Evolutionary conservation across 2,797 vertebrate genomes (phyloP).

Genomic region (Oreochromis mossambicus): DNA sequence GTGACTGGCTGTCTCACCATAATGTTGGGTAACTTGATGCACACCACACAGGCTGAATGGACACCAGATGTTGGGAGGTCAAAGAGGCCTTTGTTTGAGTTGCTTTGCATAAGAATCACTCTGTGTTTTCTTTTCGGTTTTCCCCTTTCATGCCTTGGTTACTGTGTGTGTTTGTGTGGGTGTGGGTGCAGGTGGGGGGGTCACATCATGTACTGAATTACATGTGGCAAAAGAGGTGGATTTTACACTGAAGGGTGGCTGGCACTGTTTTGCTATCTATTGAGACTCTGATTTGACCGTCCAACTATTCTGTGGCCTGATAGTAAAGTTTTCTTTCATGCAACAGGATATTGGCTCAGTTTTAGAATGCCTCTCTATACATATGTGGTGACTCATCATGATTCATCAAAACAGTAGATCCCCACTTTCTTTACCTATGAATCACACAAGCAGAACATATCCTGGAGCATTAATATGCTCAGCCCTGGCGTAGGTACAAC

Average conservation of each 20-base stretch:
- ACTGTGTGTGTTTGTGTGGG: neutral
- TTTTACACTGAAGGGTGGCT: neutral
- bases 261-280: neutral
- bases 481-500: conserved; percentile 38
- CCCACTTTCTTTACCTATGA: conserved; percentile 57
- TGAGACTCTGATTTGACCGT: neutral
- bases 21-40: conserved; percentile 26
- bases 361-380: conserved; percentile 23
- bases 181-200: rapidly evolving
- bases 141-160: neutral
- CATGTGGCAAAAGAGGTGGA: neutral
- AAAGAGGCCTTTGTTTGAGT: neutral
- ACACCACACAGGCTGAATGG: neutral
- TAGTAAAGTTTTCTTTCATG: neutral
- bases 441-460: conserved; percentile 43
- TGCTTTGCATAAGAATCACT: conserved; percentile 1
- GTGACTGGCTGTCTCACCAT: conserved; percentile 26
- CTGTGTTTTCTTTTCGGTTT: neutral
- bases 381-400: conserved; percentile 55
- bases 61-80: neutral
- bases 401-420: conserved; percentile 63
- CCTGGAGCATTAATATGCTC: conserved; percentile 45
- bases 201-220: neutral
- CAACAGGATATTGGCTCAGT: neutral
- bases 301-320: neutral